phyloP scores from a whole-genome alignment of 23 tunicate species.

The Aplidium turbinatum region DNA sequence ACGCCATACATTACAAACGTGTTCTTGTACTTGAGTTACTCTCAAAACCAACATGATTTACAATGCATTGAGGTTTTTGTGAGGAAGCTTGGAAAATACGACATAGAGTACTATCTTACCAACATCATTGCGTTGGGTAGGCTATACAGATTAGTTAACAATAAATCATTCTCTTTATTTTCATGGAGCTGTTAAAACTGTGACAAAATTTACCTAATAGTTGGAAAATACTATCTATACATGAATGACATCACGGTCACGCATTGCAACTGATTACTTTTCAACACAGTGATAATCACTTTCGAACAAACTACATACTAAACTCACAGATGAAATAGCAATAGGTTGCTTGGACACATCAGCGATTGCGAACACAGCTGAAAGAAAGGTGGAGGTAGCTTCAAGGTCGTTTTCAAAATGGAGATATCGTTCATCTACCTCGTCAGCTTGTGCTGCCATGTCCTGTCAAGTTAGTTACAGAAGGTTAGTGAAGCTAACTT shows the following conservation, averaged over 20 bases:
- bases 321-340: constrained; percentile 15
- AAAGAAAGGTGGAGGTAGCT: constrained; percentile 55
- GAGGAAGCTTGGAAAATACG: too few relatives aligned
- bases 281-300: too few relatives aligned
- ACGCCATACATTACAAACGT: too few relatives aligned
- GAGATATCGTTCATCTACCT: constrained; percentile 76
- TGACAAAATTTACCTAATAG: not conserved
- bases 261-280: too few relatives aligned
- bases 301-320: not conserved
- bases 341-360: constrained; percentile 10
- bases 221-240: not conserved
- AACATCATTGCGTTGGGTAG: too few relatives aligned
- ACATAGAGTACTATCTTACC: too few relatives aligned
- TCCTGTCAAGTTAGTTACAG: constrained; percentile 58
- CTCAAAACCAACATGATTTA: too few relatives aligned
- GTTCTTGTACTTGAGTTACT: too few relatives aligned
- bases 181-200: not conserved
- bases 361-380: constrained; percentile 48
- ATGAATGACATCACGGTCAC: not conserved
- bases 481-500: too few relatives aligned
- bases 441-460: constrained; percentile 96
- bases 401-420: constrained; percentile 83
- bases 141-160: too few relatives aligned
- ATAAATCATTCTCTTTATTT: too few relatives aligned
- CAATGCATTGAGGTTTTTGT: too few relatives aligned